Evolutionary conservation across 2,113 vertebrate genomes (phyloP).

Genomic region (Ictidomys tridecemlineatus): DNA sequence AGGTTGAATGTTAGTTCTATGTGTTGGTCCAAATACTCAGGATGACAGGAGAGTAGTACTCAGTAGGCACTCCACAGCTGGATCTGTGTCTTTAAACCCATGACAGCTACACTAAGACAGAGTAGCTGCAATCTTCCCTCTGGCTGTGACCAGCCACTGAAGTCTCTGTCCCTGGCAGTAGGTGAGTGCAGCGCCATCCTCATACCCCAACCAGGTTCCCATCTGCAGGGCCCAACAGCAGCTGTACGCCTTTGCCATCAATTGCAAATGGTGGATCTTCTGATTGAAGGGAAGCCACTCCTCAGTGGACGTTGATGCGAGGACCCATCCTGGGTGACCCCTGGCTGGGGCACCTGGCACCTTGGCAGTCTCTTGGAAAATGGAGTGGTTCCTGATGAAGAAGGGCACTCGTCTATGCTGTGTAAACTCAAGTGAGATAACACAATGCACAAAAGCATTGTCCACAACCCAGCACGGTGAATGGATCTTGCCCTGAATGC

Average conservation of each 20-base stretch:
- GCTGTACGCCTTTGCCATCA: rapidly evolving
- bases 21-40: neutral
- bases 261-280: neutral
- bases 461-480: neutral
- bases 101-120: rapidly evolving
- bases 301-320: neutral
- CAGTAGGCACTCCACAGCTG: rapidly evolving
- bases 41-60: too few species aligned
- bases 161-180: too few species aligned
- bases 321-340: neutral
- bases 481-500: too few species aligned
- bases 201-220: neutral
- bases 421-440: too few species aligned
- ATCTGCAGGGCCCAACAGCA: neutral
- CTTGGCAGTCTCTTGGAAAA: too few species aligned
- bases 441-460: neutral
- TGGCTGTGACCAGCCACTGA: too few species aligned
- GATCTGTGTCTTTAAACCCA: neutral
- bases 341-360: too few species aligned
- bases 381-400: too few species aligned
- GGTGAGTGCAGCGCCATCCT: too few species aligned
- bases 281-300: neutral
- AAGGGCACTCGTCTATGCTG: too few species aligned
- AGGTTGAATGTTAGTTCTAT: neutral
- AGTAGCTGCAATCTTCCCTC: neutral